A percentile compares a stretch with the other conserved stretches of the same genome.
Evolutionary conservation across 2,113 vertebrate species (phyloP).

Genomic region (Albula glossodonta): DNA sequence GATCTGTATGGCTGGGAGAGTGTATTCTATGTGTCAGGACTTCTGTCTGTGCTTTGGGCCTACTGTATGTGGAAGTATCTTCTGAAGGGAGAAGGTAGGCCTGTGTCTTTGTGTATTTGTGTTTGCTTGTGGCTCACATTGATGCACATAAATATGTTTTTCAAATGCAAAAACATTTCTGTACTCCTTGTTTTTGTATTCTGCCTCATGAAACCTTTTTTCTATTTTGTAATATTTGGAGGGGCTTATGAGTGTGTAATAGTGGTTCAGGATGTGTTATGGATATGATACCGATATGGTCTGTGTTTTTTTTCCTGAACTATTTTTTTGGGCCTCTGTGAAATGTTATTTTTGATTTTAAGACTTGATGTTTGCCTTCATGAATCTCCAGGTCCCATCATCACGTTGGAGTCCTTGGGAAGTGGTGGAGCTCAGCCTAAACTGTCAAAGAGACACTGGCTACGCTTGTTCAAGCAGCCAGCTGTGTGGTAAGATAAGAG

Average conservation of each 20-base stretch:
- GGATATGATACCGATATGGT: background rate
- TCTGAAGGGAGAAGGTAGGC: slow-evolving; percentile 80
- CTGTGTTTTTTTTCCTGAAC: background rate
- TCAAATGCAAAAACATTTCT: background rate
- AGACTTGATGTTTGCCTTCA: background rate
- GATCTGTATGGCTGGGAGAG: slow-evolving; percentile 90
- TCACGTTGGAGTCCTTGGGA: slow-evolving; percentile 75
- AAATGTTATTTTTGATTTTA: background rate
- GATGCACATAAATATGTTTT: background rate
- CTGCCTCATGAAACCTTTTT: background rate
- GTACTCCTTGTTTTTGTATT: background rate
- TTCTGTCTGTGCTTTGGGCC: slow-evolving; percentile 87
- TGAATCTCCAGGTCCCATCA: slow-evolving; percentile 74
- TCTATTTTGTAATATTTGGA: background rate
- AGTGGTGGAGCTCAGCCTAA: slow-evolving; percentile 70
- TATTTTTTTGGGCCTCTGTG: background rate
- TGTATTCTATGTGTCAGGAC: slow-evolving; percentile 87
- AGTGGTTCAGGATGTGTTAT: background rate
- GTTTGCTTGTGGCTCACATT: background rate
- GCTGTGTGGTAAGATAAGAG: slow-evolving; percentile 83
- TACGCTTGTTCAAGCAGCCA: slow-evolving; percentile 82
- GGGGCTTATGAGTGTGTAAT: background rate
- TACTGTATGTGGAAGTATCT: slow-evolving; percentile 90
- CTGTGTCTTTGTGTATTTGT: background rate
- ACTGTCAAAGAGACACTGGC: slow-evolving; percentile 82